These are phyloP conservation scores for Antheraea assamensis DNA, from an alignment of 2,888 invertebrate species.

Conservation along the genomic window DNA sequence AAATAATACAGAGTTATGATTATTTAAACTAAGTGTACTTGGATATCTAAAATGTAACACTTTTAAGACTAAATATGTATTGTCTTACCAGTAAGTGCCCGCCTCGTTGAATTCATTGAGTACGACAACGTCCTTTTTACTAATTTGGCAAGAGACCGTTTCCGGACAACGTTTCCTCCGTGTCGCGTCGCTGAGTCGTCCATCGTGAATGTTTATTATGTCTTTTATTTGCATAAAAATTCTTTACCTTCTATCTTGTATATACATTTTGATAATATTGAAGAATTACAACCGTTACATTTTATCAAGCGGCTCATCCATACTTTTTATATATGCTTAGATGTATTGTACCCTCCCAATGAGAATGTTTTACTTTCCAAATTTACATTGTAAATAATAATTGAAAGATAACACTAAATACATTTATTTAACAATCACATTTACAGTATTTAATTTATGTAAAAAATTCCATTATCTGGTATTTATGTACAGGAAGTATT, in stretches of 20 bases:
- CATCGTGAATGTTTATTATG: not conserved
- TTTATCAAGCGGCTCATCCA: too few relatives aligned
- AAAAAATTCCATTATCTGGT: not conserved
- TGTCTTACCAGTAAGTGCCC: conserved; percentile 10
- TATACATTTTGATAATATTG: not conserved
- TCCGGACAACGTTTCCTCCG: conserved; percentile 14
- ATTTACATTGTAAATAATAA: not conserved
- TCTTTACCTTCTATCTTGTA: not conserved
- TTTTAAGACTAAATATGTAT: conserved; percentile 68
- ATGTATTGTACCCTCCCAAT: too few relatives aligned
- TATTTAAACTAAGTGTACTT: too few relatives aligned
- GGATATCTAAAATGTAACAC: conserved; percentile 37
- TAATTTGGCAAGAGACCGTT: conserved; percentile 20
- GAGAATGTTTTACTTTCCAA: too few relatives aligned
- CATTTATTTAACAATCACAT: not conserved
- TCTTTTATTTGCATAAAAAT: not conserved
- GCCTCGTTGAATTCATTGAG: conserved; percentile 14
- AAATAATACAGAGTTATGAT: too few relatives aligned
- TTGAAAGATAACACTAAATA: not conserved
- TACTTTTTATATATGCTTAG: too few relatives aligned
- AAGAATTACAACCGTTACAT: too few relatives aligned
- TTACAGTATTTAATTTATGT: not conserved
- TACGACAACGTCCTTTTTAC: conserved; percentile 20
- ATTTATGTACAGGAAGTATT: not conserved
- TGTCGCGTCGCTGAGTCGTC: not conserved